These are phyloP conservation scores for Marisa cornuarietis DNA, from an alignment of 1,140 invertebrate species.

Conservation along the genomic window DNA sequence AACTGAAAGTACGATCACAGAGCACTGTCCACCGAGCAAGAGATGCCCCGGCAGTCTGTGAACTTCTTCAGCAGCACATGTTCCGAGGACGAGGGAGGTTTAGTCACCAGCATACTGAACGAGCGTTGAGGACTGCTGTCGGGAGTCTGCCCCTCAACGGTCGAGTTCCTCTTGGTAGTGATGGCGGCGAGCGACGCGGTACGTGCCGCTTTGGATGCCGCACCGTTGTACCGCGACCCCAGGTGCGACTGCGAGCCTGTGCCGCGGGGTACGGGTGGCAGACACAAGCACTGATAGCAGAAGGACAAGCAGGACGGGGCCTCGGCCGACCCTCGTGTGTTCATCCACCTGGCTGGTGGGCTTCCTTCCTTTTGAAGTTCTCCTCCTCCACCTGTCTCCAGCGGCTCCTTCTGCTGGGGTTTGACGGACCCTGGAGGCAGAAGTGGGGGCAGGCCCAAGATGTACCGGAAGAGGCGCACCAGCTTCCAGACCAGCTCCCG, in stretches of 20 bases:
- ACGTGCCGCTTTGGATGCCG: slow-evolving; percentile 3
- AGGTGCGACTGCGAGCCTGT: not conserved
- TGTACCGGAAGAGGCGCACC: slow-evolving; percentile 38
- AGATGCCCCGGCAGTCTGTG: not conserved
- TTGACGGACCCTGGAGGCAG: not conserved
- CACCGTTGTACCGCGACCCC: not conserved
- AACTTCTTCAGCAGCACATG: slow-evolving; percentile 18
- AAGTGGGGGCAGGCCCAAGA: slow-evolving; percentile 33
- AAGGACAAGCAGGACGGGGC: slow-evolving; percentile 44
- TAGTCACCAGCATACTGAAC: slow-evolving; percentile 5
- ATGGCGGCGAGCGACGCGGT: slow-evolving; percentile 10
- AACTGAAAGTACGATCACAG: slow-evolving; percentile 6
- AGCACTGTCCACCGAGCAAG: not conserved
- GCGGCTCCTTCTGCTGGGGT: not conserved
- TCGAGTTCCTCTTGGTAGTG: not conserved
- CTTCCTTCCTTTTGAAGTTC: not conserved
- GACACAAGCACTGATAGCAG: slow-evolving; percentile 55
- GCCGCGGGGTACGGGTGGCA: slow-evolving; percentile 43
- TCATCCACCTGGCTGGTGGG: slow-evolving; percentile 2
- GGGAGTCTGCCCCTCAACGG: not conserved
- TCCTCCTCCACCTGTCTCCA: not conserved
- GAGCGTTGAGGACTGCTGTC: not conserved
- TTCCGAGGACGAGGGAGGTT: slow-evolving; percentile 15
- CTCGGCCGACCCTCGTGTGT: slow-evolving; percentile 6
- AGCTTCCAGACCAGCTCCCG: slow-evolving; percentile 50